Base-by-base conservation (phyloP, 2,888 invertebrate genomes). In the Furcula furcula region DNA sequence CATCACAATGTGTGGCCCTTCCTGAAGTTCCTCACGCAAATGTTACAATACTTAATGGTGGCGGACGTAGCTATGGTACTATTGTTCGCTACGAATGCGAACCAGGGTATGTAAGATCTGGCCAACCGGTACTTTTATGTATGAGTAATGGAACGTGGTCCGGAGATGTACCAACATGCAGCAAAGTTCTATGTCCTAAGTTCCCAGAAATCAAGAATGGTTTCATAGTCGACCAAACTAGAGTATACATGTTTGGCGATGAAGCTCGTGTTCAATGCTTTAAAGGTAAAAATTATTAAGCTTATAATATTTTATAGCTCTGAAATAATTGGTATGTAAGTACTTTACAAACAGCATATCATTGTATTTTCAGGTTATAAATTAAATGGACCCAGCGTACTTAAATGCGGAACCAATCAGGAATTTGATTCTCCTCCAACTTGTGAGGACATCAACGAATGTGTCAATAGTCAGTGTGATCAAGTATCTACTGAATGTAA, bases 131-230 rank as follows among this genome's bases (percentile, higher is more conserved):
- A 2, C 91, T 97, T 23, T 91, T 97, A 20, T 98, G 97, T 74
- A 97, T 97, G 96, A 97, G 97, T 66, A 97, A 97, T 66, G 97
- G 97, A 31, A 97, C 97, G 6, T 98, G 97, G 97, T 97, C 97
- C 40, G 96, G 96, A 39, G 93, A 95, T 53, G 96, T 97, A 3
- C 97, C 97, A 1, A 92, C 93, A 3, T 97, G 97, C 76, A 92
- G 95, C 19, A 92, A 96, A 60, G 94, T 93, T 13, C 77, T 91
- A 50, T 95, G 95, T 69, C 91, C 93, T 0, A 90, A 90, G 50
- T 91, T 95, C 65, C 97, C 97, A 0, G 92, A 92, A 68, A 94
- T 97, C 42, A 93, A 93, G 58, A 97, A 97, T 65, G 97, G 97
- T 10, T 96, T 95, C 59, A 92, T 97, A 25, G 94, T 95, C 12